Evolutionary conservation across 2,113 vertebrate genomes (phyloP).

Genomic region (Patagioenas fasciata): DNA sequence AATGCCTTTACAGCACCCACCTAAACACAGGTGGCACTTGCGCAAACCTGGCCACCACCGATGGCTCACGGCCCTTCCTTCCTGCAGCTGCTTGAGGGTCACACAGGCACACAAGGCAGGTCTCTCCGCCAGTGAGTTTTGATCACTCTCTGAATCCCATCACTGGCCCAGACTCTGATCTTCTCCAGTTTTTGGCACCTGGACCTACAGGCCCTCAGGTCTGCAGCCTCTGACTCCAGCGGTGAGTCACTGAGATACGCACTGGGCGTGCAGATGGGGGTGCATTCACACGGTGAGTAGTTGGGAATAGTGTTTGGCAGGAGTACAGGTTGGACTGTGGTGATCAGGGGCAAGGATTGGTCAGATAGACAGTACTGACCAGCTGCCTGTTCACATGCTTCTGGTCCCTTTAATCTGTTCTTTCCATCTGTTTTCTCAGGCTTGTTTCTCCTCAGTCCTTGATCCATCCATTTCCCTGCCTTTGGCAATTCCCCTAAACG

Average conservation of each 20-base stretch:
- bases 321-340: neutral
- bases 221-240: neutral
- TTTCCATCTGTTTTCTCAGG: neutral
- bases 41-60: neutral
- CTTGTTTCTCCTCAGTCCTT: neutral
- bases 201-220: neutral
- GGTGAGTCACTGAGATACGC: accelerated
- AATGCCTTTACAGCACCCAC: neutral
- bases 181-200: neutral
- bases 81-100: neutral
- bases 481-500: neutral
- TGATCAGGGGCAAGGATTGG: neutral
- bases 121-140: neutral
- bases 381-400: neutral
- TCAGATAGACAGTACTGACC: neutral
- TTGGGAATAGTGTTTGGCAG: neutral
- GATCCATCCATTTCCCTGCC: neutral
- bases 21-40: neutral
- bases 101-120: neutral
- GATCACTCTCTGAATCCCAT: accelerated
- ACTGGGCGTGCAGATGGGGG: accelerated
- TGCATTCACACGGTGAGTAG: accelerated
- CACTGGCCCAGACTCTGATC: neutral
- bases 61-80: accelerated
- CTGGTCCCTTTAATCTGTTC: neutral